A percentile compares a stretch with the other conserved stretches of the same genome.
These are phyloP conservation scores for Acropternis orthonyx DNA, from an alignment of 2,797 vertebrate species.

Conservation along the genomic window DNA sequence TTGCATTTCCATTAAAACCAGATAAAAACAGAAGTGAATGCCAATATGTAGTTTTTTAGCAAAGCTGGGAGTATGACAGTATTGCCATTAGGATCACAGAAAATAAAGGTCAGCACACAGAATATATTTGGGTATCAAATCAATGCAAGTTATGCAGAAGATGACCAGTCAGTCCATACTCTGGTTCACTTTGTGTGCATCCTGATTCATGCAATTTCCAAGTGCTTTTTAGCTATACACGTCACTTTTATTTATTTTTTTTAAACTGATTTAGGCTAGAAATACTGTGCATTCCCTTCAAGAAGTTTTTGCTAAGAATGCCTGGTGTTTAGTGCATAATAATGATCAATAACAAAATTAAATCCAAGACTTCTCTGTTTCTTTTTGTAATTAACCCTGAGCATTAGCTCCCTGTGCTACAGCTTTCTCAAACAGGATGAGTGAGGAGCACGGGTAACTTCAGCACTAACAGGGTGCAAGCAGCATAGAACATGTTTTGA, in stretches of 20 bases:
- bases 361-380: neutral
- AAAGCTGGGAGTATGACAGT: neutral
- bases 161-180: neutral
- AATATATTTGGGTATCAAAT: neutral
- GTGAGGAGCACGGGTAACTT: neutral
- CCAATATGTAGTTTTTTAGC: neutral
- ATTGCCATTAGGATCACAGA: neutral
- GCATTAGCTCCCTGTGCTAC: neutral
- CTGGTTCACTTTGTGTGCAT: neutral
- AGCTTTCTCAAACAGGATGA: neutral
- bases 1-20: constrained; percentile 11
- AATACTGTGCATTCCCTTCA: neutral
- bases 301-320: neutral
- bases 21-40: neutral
- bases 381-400: constrained; percentile 15
- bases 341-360: neutral
- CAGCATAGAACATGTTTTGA: neutral
- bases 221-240: neutral
- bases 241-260: neutral
- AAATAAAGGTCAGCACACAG: neutral
- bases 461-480: neutral
- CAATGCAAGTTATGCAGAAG: neutral
- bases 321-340: neutral
- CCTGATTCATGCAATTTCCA: neutral
- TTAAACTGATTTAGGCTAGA: neutral